These are phyloP conservation scores for Onychomys leucogaster DNA, from an alignment of 2,797 vertebrate genomes.

Conservation along the genomic window DNA sequence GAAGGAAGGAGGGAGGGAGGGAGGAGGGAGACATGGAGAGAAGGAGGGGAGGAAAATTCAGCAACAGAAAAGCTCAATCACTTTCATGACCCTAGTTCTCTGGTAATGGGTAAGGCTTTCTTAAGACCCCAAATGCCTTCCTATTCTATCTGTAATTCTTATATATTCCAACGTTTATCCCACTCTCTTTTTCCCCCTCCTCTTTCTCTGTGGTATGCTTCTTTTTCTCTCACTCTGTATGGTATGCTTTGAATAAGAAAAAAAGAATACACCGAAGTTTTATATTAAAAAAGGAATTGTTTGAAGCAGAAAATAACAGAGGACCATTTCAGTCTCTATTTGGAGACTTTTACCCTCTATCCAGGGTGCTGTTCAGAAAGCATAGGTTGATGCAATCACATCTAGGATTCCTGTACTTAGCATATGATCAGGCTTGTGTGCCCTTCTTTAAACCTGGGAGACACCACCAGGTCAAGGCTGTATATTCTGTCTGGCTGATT, in stretches of 20 bases:
- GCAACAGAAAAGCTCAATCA: neutral
- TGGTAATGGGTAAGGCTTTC: neutral
- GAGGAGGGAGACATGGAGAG: neutral
- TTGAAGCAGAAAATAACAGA: slow-evolving; percentile 38
- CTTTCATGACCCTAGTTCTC: neutral
- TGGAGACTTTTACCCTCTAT: neutral
- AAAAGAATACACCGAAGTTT: slow-evolving; percentile 43
- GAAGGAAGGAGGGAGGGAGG: neutral
- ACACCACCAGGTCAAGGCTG: neutral
- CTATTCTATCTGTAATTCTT: slow-evolving; percentile 36
- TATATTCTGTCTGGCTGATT: neutral
- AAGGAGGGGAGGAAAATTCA: neutral
- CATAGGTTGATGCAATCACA: neutral
- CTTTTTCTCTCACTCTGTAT: neutral
- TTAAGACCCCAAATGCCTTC: slow-evolving; percentile 26
- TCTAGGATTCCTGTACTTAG: neutral
- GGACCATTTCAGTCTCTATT: slow-evolving; percentile 8
- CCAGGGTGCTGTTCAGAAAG: neutral
- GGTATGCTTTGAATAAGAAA: slow-evolving; percentile 44
- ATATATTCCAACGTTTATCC: neutral
- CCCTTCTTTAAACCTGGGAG: neutral
- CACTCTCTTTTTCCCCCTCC: too few relatives aligned
- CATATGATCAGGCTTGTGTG: neutral
- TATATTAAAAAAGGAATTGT: slow-evolving; percentile 54
- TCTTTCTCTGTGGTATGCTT: neutral